phyloP scores from a whole-genome alignment of 1,140 invertebrate genomes.

The Pseudomyrmex flavicornis region DNA sequence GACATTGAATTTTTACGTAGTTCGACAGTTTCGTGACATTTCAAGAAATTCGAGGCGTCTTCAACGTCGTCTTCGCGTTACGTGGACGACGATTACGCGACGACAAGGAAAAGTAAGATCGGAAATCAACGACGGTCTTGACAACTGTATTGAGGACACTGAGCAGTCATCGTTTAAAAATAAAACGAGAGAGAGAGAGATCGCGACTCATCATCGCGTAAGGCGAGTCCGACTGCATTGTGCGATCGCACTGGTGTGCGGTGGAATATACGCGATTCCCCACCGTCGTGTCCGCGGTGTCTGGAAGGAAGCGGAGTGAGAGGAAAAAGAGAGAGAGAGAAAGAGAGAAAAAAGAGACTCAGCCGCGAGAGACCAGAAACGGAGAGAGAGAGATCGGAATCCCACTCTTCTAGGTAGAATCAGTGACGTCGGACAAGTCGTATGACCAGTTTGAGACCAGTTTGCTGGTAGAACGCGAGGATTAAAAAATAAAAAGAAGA shows the following conservation, averaged over 20 bases:
- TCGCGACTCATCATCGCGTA: conserved; percentile 23
- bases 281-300: conserved; percentile 54
- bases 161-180: conserved; percentile 65
- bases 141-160: conserved; percentile 46
- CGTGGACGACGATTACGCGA: neutral
- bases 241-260: conserved; percentile 37
- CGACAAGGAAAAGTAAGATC: neutral
- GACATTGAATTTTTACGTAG: conserved; percentile 1
- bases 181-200: conserved; percentile 48
- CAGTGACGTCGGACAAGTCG: conserved; percentile 81
- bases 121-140: conserved; percentile 15
- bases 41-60: neutral
- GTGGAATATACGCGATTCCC: conserved; percentile 55
- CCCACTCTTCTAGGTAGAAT: conserved; percentile 78
- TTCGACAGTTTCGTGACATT: neutral
- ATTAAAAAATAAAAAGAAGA: conserved; percentile 49
- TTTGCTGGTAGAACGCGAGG: conserved; percentile 69
- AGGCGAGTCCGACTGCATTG: conserved; percentile 26
- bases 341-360: conserved; percentile 41
- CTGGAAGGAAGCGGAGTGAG: conserved; percentile 51
- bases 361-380: conserved; percentile 46
- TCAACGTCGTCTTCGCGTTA: neutral
- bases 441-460: conserved; percentile 79
- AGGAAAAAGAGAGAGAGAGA: conserved; percentile 46
- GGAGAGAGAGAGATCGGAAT: conserved; percentile 73